These are phyloP conservation scores for Indicator indicator DNA, from an alignment of 2,113 vertebrate species.

Conservation along the genomic window DNA sequence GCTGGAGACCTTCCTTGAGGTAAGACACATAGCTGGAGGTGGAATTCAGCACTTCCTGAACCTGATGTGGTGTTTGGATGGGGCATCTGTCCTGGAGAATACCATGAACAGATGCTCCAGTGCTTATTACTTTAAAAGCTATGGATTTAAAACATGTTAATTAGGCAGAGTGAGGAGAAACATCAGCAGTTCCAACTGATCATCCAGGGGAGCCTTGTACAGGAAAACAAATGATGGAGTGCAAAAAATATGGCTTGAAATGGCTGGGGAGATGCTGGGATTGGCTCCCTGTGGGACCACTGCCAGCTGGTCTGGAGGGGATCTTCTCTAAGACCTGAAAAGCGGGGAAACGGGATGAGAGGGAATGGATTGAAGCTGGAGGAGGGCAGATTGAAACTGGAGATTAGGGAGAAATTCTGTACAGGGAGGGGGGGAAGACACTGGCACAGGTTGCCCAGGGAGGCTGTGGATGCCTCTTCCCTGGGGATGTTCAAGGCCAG, in stretches of 20 bases:
- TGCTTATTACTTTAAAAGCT: background rate
- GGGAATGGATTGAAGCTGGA: too few relatives aligned
- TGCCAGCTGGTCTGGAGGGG: background rate
- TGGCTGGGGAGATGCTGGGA: background rate
- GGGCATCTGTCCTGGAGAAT: background rate
- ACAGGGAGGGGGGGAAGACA: too few relatives aligned
- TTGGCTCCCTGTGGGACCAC: background rate
- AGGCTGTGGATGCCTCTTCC: too few relatives aligned
- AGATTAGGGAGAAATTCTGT: too few relatives aligned
- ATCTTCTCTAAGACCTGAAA: background rate
- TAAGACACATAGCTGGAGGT: too few relatives aligned
- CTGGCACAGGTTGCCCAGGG: too few relatives aligned
- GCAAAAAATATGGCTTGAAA: background rate
- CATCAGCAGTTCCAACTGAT: background rate
- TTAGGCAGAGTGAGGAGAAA: background rate
- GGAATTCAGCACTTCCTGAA: accelerated
- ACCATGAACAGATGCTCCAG: background rate
- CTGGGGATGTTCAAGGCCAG: too few relatives aligned
- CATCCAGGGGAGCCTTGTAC: background rate
- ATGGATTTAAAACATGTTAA: background rate
- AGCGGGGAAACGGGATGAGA: background rate
- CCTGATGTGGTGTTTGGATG: background rate
- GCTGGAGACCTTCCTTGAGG: background rate
- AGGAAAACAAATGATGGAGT: background rate
- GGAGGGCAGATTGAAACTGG: too few relatives aligned